A percentile compares a stretch with the other conserved stretches of the same genome.
These are phyloP conservation scores for Corvus hawaiiensis DNA, from an alignment of 2,113 vertebrate species.

Conservation along the genomic window DNA sequence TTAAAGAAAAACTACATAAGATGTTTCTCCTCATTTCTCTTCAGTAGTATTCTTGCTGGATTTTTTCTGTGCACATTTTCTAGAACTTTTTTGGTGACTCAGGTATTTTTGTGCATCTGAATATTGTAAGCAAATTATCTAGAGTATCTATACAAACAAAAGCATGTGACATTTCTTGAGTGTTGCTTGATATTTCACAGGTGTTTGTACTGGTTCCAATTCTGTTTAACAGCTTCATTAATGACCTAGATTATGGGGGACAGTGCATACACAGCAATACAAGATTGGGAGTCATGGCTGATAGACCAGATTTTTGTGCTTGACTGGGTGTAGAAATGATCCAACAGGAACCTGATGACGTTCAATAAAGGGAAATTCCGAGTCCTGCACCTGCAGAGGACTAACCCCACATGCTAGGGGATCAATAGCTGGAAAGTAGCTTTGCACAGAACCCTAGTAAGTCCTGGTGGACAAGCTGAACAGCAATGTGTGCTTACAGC, in stretches of 20 bases:
- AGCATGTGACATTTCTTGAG: not conserved
- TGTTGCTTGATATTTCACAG: not conserved
- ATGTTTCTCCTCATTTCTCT: not conserved
- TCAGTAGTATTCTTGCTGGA: not conserved
- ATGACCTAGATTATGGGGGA: not conserved
- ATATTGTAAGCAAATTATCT: not conserved
- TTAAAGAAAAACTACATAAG: not conserved
- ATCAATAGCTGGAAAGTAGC: not conserved
- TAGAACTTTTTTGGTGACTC: not conserved
- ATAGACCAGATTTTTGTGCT: not conserved
- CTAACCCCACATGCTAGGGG: not conserved
- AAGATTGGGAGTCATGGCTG: rapidly evolving
- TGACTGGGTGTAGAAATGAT: not conserved
- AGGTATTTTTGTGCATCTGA: not conserved
- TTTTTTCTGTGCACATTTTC: not conserved
- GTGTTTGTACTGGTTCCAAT: not conserved
- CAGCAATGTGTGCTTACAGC: not conserved
- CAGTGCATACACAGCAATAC: not conserved
- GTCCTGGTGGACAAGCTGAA: not conserved
- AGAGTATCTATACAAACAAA: not conserved
- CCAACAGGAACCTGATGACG: too few relatives aligned
- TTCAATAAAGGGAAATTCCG: not conserved
- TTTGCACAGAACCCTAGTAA: not conserved
- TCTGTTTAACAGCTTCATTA: not conserved
- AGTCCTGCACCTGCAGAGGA: not conserved